Conservation (phyloP, 2,797 vertebrate species). For the Hylomyscus alleni region DNA sequence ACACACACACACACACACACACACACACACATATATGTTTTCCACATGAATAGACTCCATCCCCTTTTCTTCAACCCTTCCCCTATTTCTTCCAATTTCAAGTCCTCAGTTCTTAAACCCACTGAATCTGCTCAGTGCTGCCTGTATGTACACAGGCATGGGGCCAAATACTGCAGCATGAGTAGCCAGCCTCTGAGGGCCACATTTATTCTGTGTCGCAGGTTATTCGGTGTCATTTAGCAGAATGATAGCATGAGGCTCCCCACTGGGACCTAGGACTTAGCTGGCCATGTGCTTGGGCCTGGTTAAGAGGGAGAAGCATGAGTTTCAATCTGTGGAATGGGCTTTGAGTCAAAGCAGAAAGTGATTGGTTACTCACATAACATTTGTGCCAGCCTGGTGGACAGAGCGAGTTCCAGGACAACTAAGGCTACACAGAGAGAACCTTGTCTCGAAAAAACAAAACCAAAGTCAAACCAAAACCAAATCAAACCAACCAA, state of each 20-base stretch:
- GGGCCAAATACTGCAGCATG: not conserved
- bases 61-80: not conserved
- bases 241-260: no score
- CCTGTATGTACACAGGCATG: not conserved
- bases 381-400: not conserved
- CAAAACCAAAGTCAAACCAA: not conserved
- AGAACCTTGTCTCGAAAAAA: not conserved
- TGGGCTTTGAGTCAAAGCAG: not conserved
- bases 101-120: not conserved
- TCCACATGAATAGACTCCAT: not conserved
- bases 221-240: no score
- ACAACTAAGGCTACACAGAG: not conserved
- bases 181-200: not conserved
- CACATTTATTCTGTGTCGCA: no score
- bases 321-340: not conserved
- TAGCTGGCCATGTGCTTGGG: no score
- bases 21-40: not conserved
- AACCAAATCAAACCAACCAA: not conserved
- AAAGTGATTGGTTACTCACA: not conserved
- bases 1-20: no score
- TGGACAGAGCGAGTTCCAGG: not conserved
- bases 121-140: not conserved
- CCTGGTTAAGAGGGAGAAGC: not conserved
- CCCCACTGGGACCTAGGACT: no score
- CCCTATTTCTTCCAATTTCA: not conserved